phyloP scores from a whole-genome alignment of 2,113 vertebrate species.

The Brachyhypopomus gauderio region DNA sequence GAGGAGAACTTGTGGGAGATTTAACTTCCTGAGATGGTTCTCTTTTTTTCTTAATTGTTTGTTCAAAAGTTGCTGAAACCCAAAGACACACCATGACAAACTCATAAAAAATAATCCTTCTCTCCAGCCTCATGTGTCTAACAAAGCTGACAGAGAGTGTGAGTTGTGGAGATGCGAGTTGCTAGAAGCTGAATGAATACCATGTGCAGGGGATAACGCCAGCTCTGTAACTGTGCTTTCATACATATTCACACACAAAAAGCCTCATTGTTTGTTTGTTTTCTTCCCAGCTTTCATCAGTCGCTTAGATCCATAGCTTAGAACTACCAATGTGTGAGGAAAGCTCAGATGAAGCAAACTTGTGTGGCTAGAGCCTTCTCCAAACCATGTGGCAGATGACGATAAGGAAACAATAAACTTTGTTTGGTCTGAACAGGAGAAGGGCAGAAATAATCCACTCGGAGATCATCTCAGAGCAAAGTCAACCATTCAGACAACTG shows the following conservation, averaged over 20 bases:
- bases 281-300: background rate
- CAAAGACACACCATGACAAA: no score
- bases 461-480: background rate
- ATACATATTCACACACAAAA: constrained; percentile 37
- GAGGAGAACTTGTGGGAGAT: no score
- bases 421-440: background rate
- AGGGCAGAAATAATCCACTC: constrained; percentile 10
- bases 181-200: background rate
- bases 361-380: background rate
- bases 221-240: background rate
- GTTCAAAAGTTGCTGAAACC: no score
- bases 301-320: constrained; percentile 7
- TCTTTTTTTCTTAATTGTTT: no score
- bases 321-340: constrained; percentile 6
- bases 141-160: constrained; percentile 2
- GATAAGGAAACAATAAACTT: constrained; percentile 32
- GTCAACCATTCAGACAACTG: background rate
- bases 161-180: background rate
- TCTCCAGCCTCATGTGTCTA: background rate
- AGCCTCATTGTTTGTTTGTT: constrained; percentile 30
- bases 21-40: no score
- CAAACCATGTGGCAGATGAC: constrained; percentile 14
- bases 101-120: no score
- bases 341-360: background rate
- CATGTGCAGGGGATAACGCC: background rate